Evolutionary conservation across 2,888 invertebrate genomes (phyloP), one percentile per base, ranked within the genome.

Genomic region (Epicampocera succincta): DNA sequence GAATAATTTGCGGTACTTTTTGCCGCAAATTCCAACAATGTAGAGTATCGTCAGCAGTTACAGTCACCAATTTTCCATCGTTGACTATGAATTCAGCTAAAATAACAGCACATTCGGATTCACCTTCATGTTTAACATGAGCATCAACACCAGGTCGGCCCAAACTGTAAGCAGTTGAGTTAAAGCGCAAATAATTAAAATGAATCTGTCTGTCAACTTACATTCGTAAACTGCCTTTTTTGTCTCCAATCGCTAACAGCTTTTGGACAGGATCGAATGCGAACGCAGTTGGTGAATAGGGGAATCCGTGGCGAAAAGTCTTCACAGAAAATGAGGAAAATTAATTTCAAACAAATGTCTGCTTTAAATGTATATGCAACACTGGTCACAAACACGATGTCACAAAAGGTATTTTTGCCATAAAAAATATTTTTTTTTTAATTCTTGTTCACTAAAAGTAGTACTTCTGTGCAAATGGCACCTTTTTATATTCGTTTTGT

Each of bases 281-380:
- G 92, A 99, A 93, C 80, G 98, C 96, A 86, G 98, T 98, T 63
- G 99, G 99, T 87, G 98, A 96, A 92, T 96, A 96, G 85, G 99
- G 99, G 93, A 99, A 99, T 88, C 99, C 99, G 94, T 99, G 99
- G 74, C 98, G 96, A 92, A 98, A 97, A 87, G 97, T 97, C 97
- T 97, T 95, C 60, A 94, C 92, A 92, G 92, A 87, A 86, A 85
- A 84, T 83, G 13, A 50, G 21, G 12, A 38, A 12, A 33, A 48
- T 13, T 84, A 58, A 76, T 74, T 73, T 8, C 38, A 38, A 8
- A 11, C 0, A 19, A 13, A 29, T 17, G 1, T 8, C 25, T 25
- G 25, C 25, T 25, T n/a, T 29, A 29, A 33, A 33, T 9, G 9
- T 33, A 1, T 3, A 1, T 33, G 5, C 33, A 3, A 33, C 9